Evolutionary conservation across 2,113 vertebrate genomes (phyloP), one percentile per base, ranked within the genome.

Genomic region (Protobothrops mucrosquamatus): DNA sequence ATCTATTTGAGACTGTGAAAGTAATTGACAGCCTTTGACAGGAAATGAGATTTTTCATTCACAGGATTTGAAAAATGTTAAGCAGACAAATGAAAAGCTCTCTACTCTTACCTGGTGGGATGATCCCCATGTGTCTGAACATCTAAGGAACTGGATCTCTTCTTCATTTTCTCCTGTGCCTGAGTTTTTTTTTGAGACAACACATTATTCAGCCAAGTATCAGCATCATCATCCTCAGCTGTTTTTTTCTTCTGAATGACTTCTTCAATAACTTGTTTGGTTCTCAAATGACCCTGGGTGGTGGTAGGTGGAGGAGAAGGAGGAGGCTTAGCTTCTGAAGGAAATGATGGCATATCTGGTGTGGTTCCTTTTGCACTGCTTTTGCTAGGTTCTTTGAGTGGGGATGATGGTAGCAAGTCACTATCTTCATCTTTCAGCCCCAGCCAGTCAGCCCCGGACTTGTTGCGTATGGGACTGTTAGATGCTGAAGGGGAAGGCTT

Each of bases 131-230:
- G 61, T 15, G n/a, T 93, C 46, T 74, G 94, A 23, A 57, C 59
- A 3, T 97, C 96, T 0, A 93, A 93, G 69, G 94, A 94, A 23
- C 54, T 91, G 0, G 94, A 26, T 4, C 1, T 39, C 91, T 95
- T 97, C 90, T 96, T 96, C n/a, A 88, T 88, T 88, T 94, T 97
- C 0, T 85, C 94, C 34, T 55, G 92, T 0, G 85, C 90, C 29
- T 94, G 95, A 92, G 96, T 94, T 95, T 98, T 99, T 95, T 98
- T 99, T 91, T 93, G 97, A 74, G 97, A 97, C 93, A 99, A 95
- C 5, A 96, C 97, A 10, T 97, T 96, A 3, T 95, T 94, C 93
- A 99, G 97, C 98, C 98, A 99, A 93, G 98, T 98, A 0, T 97
- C 97, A n/a, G 96, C 95, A 64, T 97, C 85, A 12, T 92, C 91